Conservation (phyloP, 2,113 vertebrate genomes). For the Neomonachus schauinslandi region DNA sequence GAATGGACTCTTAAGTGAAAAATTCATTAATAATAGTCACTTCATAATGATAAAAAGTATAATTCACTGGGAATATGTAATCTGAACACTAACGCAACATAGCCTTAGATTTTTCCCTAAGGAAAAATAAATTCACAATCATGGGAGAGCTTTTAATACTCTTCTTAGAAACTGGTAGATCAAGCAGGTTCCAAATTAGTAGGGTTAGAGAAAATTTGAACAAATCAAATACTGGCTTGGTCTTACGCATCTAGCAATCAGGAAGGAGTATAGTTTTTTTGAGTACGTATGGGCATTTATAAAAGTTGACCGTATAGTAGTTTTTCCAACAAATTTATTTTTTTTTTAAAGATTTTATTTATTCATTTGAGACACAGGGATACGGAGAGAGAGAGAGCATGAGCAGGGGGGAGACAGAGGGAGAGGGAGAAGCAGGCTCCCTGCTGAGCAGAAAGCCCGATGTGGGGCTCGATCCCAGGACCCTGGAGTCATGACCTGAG, state of each 20-base stretch:
- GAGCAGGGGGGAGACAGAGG: too few species aligned
- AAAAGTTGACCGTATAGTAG: background rate
- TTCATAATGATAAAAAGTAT: background rate
- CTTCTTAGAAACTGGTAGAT: background rate
- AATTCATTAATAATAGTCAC: slow-evolving; percentile 8
- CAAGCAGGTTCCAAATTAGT: background rate
- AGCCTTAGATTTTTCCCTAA: background rate
- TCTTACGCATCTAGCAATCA: background rate
- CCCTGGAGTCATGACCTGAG: too few species aligned
- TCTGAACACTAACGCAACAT: background rate
- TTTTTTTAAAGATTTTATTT: too few species aligned
- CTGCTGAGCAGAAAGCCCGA: too few species aligned
- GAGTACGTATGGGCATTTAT: background rate
- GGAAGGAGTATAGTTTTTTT: background rate
- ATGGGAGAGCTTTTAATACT: background rate
- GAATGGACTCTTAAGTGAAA: background rate
- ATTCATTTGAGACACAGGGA: too few species aligned
- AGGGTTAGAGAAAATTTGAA: background rate
- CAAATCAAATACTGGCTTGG: background rate
- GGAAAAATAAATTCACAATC: background rate
- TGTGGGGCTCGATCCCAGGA: too few species aligned
- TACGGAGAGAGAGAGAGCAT: too few species aligned
- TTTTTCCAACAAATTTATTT: background rate
- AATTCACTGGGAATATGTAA: background rate
- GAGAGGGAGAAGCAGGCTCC: too few species aligned